Conservation (phyloP, 1,140 invertebrate genomes). For the Solenopsis invicta region DNA sequence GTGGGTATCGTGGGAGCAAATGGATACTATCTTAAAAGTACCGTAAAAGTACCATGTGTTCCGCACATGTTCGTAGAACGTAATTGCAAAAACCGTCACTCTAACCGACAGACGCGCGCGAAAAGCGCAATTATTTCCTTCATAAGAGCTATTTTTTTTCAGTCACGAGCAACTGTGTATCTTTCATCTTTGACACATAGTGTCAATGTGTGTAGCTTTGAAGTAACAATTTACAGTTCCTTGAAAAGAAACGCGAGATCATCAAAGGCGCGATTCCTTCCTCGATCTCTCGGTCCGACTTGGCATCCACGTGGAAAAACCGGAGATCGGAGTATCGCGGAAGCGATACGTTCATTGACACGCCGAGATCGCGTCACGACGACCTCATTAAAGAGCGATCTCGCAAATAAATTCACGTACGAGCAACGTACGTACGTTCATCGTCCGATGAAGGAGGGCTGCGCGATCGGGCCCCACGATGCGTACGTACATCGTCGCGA, state of each 20-base stretch:
- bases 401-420: conserved; percentile 34
- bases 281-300: background rate
- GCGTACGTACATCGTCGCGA: conserved; percentile 37
- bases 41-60: conserved; percentile 45
- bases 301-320: background rate
- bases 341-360: conserved; percentile 36
- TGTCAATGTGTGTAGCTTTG: background rate
- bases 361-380: conserved; percentile 39
- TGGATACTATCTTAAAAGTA: conserved; percentile 18
- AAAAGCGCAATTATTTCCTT: conserved; percentile 4
- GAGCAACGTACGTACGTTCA: background rate
- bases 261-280: background rate
- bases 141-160: background rate
- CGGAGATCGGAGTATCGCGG: background rate
- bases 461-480: background rate
- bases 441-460: background rate
- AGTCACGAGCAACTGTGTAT: background rate
- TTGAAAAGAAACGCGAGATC: background rate
- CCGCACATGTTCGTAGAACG: background rate
- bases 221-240: conserved; percentile 1
- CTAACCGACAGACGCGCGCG: background rate
- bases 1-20: conserved; percentile 28
- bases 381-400: conserved; percentile 34
- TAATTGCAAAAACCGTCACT: conserved; percentile 11
- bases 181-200: background rate